Conservation (phyloP, 1,140 invertebrate species). For the Neomicropteryx cornuta region DNA sequence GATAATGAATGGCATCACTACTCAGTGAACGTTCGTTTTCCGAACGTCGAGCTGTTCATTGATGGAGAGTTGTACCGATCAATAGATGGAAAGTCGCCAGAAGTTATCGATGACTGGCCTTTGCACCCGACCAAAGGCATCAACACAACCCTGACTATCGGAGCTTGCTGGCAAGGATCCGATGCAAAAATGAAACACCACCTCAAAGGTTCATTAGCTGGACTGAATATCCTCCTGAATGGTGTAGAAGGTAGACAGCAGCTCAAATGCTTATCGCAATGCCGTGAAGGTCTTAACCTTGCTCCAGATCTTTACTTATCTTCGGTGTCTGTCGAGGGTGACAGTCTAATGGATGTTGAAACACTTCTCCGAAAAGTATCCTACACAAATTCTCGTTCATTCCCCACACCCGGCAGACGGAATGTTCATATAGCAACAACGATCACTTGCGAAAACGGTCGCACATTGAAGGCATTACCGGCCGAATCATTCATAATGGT, state of each 20-base stretch:
- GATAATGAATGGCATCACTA: constrained; percentile 99
- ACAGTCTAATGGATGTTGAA: constrained; percentile 82
- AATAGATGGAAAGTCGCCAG: constrained; percentile 76
- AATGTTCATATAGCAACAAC: constrained; percentile 76
- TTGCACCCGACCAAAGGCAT: constrained; percentile 88
- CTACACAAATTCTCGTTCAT: constrained; percentile 81
- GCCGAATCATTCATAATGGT: constrained; percentile 82
- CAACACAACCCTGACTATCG: constrained; percentile 88
- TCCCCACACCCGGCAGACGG: constrained; percentile 83
- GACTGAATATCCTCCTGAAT: constrained; percentile 70
- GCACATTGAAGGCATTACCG: constrained; percentile 44
- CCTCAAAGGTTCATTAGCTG: constrained; percentile 79
- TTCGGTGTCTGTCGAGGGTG: constrained; percentile 83
- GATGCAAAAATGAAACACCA: constrained; percentile 81
- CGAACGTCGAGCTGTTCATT: constrained; percentile 77
- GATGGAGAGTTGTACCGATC: constrained; percentile 77
- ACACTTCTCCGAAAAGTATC: constrained; percentile 76
- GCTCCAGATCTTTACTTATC: constrained; percentile 49
- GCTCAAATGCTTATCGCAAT: constrained; percentile 73
- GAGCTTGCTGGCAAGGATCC: constrained; percentile 94
- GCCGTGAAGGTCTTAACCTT: constrained; percentile 62
- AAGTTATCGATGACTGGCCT: constrained; percentile 99
- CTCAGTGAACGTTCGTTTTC: constrained; percentile 83
- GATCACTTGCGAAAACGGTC: constrained; percentile 62
- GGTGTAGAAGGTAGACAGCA: constrained; percentile 70